Percentiles rank a stretch among this genome's conserved stretches.
These are phyloP conservation scores for Acropora yongei DNA, from an alignment of 64 coral and sea anemone genomes.

Conservation along the genomic window DNA sequence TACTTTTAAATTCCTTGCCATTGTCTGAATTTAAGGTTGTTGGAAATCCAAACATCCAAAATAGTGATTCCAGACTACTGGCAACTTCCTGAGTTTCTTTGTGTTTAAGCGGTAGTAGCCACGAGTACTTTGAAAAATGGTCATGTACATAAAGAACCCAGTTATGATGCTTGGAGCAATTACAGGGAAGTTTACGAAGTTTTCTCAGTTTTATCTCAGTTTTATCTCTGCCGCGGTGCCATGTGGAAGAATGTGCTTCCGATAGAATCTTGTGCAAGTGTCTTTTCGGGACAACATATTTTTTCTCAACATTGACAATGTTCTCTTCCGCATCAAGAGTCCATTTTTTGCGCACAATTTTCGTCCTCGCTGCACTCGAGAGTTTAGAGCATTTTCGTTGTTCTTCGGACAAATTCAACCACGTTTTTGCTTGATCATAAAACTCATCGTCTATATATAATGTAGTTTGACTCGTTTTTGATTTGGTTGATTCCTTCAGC, in stretches of 20 bases:
- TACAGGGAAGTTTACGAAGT: not conserved
- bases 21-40: constrained; percentile 23
- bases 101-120: no score
- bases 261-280: not conserved
- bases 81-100: no score
- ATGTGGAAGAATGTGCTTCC: no score
- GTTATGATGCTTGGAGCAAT: not conserved
- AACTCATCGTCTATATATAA: no score
- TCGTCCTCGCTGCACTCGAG: not conserved
- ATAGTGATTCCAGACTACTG: no score
- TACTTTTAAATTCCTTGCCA: not conserved
- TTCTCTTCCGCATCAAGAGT: not conserved
- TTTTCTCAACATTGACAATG: not conserved
- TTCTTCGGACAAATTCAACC: no score
- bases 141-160: no score
- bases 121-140: no score
- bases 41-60: not conserved
- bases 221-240: no score
- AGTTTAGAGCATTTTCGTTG: not conserved
- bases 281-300: not conserved
- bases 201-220: not conserved
- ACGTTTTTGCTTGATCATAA: no score
- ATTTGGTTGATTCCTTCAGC: no score
- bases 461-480: no score
- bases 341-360: not conserved